Evolutionary conservation across 2,888 invertebrate species (phyloP).

Genomic region (Onchidella celtica): DNA sequence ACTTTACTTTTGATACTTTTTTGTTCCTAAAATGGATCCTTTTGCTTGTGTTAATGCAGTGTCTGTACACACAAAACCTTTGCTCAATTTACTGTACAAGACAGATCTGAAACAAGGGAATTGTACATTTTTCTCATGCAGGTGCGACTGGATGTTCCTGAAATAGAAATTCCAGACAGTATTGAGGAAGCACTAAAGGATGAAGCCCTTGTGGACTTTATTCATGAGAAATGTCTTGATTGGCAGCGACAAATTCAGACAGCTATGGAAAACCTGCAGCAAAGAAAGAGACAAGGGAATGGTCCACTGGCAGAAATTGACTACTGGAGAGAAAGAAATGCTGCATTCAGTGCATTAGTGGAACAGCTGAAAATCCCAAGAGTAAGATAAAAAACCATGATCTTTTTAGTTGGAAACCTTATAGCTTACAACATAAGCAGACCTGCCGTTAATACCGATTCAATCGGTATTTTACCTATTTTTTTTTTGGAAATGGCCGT

Average conservation of each 20-base stretch:
- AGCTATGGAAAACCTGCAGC: slow-evolving; percentile 75
- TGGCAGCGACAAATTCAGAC: slow-evolving; percentile 82
- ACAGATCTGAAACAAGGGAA: too few species aligned
- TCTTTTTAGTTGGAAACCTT: too few species aligned
- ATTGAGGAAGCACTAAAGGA: slow-evolving; percentile 78
- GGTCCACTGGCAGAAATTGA: slow-evolving; percentile 92
- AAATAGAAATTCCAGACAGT: slow-evolving; percentile 73
- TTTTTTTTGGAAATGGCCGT: too few species aligned
- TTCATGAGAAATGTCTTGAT: slow-evolving; percentile 81
- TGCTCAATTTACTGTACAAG: too few species aligned
- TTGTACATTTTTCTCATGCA: too few species aligned
- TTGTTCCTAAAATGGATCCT: too few species aligned
- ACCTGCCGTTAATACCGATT: too few species aligned
- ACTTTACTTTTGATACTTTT: too few species aligned
- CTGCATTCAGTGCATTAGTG: slow-evolving; percentile 87
- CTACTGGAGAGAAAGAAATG: slow-evolving; percentile 91
- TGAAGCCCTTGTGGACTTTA: slow-evolving; percentile 80
- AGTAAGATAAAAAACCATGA: slow-evolving; percentile 80
- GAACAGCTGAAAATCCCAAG: slow-evolving; percentile 90
- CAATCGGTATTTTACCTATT: too few species aligned
- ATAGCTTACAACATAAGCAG: too few species aligned
- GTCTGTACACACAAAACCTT: too few species aligned
- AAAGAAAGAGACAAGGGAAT: slow-evolving; percentile 83
- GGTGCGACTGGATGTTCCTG: slow-evolving; percentile 81
- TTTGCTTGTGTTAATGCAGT: too few species aligned